Conservation (phyloP, 2,113 vertebrate genomes). For the Hemiscyllium ocellatum region DNA sequence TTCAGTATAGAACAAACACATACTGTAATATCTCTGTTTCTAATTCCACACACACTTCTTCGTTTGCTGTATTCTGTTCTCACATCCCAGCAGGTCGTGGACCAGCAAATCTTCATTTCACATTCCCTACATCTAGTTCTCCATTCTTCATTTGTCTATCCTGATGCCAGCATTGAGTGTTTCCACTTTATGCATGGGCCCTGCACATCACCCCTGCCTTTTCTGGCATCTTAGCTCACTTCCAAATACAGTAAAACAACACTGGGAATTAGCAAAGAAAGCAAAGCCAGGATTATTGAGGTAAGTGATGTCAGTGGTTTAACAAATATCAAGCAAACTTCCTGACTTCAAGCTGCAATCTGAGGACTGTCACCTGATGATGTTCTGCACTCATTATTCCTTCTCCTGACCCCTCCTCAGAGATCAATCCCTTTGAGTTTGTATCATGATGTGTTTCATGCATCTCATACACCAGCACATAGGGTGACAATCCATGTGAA, state of each 20-base stretch:
- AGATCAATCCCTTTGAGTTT: background rate
- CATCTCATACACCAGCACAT: background rate
- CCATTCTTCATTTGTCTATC: background rate
- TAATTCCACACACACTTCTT: background rate
- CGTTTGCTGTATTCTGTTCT: background rate
- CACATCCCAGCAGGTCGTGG: background rate
- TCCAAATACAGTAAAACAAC: background rate
- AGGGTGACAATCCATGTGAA: background rate
- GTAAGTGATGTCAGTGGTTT: background rate
- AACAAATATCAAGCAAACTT: background rate
- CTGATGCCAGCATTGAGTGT: background rate
- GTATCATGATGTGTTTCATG: background rate
- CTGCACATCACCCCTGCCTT: background rate
- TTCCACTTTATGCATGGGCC: background rate
- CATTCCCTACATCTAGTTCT: background rate
- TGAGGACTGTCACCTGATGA: background rate
- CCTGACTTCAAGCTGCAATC: background rate
- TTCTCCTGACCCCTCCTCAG: background rate
- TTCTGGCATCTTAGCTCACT: background rate
- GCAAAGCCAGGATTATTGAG: background rate
- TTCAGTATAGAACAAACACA: background rate
- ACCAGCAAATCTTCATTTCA: background rate
- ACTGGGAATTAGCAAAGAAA: background rate
- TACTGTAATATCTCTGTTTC: background rate
- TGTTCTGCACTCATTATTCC: background rate